These are phyloP conservation scores for Quadriops clusia DNA, from an alignment of 2,888 invertebrate genomes.

Conservation along the genomic window DNA sequence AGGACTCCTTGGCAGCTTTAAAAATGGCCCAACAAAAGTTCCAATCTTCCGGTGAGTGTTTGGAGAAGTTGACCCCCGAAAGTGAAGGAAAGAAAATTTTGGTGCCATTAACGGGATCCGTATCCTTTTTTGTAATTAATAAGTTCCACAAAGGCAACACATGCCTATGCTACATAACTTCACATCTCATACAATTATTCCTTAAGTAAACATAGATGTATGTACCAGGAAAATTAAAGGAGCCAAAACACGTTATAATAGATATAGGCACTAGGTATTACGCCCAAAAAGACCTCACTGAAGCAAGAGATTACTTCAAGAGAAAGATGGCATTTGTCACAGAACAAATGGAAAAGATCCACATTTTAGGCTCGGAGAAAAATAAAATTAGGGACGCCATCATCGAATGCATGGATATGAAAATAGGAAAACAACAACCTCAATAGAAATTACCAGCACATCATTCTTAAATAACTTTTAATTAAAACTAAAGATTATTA, in stretches of 20 bases:
- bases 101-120: conserved; percentile 89
- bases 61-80: conserved; percentile 66
- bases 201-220: conserved; percentile 57
- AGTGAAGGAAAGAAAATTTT: conserved; percentile 74
- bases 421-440: conserved; percentile 37
- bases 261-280: conserved; percentile 97
- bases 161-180: not conserved
- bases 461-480: too few species aligned
- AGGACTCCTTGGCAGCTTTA: conserved; percentile 79
- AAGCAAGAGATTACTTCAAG: conserved; percentile 86
- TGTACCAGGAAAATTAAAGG: conserved; percentile 79
- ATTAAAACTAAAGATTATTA: too few species aligned
- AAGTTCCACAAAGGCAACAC: not conserved
- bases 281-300: conserved; percentile 75
- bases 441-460: conserved; percentile 7
- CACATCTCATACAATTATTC: conserved; percentile 11
- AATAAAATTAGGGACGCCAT: conserved; percentile 68
- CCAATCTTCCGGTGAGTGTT: conserved; percentile 72
- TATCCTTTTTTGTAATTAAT: conserved; percentile 35
- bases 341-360: conserved; percentile 91
- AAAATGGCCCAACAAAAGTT: conserved; percentile 87
- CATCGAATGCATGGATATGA: conserved; percentile 65
- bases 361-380: conserved; percentile 71
- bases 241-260: conserved; percentile 78
- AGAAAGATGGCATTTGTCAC: conserved; percentile 82